Evolutionary conservation across 1,140 invertebrate species (phyloP).

Genomic region (Anthonomus grandis): DNA sequence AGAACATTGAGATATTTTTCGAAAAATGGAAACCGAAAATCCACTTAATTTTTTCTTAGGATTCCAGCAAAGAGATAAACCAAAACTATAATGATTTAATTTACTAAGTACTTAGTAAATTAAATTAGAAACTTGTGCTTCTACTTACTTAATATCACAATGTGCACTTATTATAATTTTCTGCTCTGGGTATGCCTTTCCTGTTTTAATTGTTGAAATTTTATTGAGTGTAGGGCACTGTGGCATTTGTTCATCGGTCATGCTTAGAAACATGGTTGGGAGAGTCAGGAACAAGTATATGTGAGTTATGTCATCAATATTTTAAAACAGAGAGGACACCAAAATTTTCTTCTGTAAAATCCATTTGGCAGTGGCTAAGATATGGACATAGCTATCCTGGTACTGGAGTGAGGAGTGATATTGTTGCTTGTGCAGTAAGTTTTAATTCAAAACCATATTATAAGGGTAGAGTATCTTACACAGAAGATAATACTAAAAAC

Average conservation of each 20-base stretch:
- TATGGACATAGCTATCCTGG: conserved; percentile 30
- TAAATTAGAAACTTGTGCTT: too few species aligned
- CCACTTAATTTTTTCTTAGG: too few species aligned
- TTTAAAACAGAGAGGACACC: conserved; percentile 50
- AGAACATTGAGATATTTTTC: background rate
- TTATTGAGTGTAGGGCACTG: conserved; percentile 62
- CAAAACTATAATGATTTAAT: too few species aligned
- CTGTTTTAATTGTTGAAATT: too few species aligned
- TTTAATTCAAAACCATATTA: background rate
- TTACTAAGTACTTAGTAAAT: too few species aligned
- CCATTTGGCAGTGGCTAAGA: conserved; percentile 44
- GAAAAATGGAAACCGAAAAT: background rate
- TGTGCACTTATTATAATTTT: too few species aligned
- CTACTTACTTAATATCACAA: too few species aligned
- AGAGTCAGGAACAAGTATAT: conserved; percentile 56
- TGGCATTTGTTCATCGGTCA: conserved; percentile 63
- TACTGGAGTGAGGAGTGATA: conserved; percentile 44
- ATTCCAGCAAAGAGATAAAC: too few species aligned
- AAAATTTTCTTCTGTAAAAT: conserved; percentile 40
- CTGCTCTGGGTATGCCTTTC: too few species aligned
- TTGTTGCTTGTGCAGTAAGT: conserved; percentile 47
- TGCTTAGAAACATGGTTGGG: conserved; percentile 71
- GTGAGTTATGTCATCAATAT: conserved; percentile 60
- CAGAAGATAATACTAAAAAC: too few species aligned
- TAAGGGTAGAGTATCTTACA: too few species aligned